Evolutionary conservation across 1,140 invertebrate genomes (phyloP).

Genomic region (Pectinophora gossypiella): DNA sequence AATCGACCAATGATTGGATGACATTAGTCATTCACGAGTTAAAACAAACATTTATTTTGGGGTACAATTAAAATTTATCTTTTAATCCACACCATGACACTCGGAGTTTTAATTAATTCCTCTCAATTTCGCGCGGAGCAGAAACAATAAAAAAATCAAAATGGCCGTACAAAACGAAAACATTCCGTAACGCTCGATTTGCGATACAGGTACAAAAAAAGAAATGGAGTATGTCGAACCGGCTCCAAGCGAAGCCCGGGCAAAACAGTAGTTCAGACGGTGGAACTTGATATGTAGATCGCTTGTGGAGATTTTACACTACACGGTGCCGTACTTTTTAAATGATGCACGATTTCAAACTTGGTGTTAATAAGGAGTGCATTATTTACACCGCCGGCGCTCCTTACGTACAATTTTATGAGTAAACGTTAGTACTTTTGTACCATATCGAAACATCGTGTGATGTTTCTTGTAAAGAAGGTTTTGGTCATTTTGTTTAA

Average conservation of each 20-base stretch:
- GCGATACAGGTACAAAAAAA: slow-evolving; percentile 37
- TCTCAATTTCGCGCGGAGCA: slow-evolving; percentile 26
- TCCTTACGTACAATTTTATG: no score
- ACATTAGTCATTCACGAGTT: no score
- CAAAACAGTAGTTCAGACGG: slow-evolving; percentile 52
- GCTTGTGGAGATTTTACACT: slow-evolving; percentile 37
- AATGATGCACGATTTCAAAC: not conserved
- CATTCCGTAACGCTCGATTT: slow-evolving; percentile 49
- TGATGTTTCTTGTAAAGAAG: no score
- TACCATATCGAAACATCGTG: no score
- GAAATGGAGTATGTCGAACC: slow-evolving; percentile 10
- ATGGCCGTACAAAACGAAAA: slow-evolving; percentile 15
- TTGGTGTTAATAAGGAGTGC: no score
- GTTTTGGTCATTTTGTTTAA: no score
- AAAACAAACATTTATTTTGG: not conserved
- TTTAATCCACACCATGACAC: not conserved
- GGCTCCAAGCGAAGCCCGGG: slow-evolving; percentile 28
- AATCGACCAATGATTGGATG: no score
- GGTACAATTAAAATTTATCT: not conserved
- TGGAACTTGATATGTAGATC: slow-evolving; percentile 49
- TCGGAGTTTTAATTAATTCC: slow-evolving; percentile 36
- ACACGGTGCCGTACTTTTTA: slow-evolving; percentile 7
- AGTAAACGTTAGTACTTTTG: no score
- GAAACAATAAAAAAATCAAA: slow-evolving; percentile 20
- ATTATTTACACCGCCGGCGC: no score